Conservation (phyloP, 2,888 invertebrate species). For the Sycophila texana region DNA sequence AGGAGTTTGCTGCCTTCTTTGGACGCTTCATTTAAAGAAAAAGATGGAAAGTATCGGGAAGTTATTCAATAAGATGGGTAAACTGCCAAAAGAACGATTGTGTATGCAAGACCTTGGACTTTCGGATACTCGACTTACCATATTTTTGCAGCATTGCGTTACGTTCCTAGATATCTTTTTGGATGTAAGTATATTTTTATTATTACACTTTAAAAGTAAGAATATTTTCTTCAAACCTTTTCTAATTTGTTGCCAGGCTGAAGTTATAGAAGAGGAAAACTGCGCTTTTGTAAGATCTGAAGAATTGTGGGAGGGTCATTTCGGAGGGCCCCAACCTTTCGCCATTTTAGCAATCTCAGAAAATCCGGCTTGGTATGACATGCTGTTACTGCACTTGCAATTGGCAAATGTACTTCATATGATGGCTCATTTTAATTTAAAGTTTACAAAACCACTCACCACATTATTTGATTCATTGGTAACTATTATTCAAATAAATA, state of each 20-base stretch:
- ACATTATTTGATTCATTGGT: slow-evolving; percentile 87
- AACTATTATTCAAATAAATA: slow-evolving; percentile 59
- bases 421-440: slow-evolving; percentile 87
- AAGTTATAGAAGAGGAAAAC: slow-evolving; percentile 74
- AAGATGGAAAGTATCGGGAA: slow-evolving; percentile 86
- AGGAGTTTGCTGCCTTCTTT: slow-evolving; percentile 90
- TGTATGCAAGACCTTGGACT: slow-evolving; percentile 87
- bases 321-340: slow-evolving; percentile 80
- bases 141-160: slow-evolving; percentile 74
- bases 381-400: slow-evolving; percentile 89
- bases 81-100: slow-evolving; percentile 89
- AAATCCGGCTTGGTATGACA: slow-evolving; percentile 84
- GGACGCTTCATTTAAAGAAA: slow-evolving; percentile 92
- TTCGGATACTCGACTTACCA: slow-evolving; percentile 78
- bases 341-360: slow-evolving; percentile 88
- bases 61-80: slow-evolving; percentile 88
- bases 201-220: slow-evolving; percentile 72
- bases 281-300: slow-evolving; percentile 78
- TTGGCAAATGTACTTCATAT: slow-evolving; percentile 86
- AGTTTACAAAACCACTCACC: slow-evolving; percentile 83
- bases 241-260: slow-evolving; percentile 66
- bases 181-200: slow-evolving; percentile 76
- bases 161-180: slow-evolving; percentile 79
- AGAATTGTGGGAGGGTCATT: slow-evolving; percentile 81
- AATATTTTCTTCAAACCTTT: slow-evolving; percentile 52